Evolutionary conservation across 2,797 vertebrate species (phyloP).

Genomic region (Thripadectes ignobilis): DNA sequence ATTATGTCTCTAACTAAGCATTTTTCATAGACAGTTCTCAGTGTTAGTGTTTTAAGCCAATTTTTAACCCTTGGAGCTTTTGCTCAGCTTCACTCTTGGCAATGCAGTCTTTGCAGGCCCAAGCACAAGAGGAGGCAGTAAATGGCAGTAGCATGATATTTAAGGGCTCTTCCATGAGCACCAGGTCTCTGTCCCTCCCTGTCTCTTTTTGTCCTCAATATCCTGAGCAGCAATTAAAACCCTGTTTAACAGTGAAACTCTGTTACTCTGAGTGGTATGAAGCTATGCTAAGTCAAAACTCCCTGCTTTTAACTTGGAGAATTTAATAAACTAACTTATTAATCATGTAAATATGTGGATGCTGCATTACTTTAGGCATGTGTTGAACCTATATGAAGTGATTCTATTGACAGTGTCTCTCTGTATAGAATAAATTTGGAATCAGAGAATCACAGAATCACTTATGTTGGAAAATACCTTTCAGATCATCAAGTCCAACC

Average conservation of each 20-base stretch:
- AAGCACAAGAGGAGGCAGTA: background rate
- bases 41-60: too few species aligned
- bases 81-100: background rate
- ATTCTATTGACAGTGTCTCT: background rate
- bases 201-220: background rate
- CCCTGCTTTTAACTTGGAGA: background rate
- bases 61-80: too few species aligned
- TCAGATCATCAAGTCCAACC: background rate
- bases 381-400: background rate
- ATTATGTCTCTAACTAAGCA: too few species aligned
- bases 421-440: background rate
- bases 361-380: accelerated
- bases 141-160: background rate
- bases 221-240: background rate
- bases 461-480: background rate
- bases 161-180: background rate
- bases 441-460: background rate
- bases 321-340: background rate
- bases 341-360: background rate
- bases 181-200: background rate
- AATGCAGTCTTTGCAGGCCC: background rate
- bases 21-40: too few species aligned
- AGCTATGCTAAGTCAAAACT: background rate
- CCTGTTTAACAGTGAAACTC: background rate
- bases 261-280: background rate